Evolutionary conservation across 2,888 invertebrate species (phyloP).

Genomic region (Achlya flavicornis): DNA sequence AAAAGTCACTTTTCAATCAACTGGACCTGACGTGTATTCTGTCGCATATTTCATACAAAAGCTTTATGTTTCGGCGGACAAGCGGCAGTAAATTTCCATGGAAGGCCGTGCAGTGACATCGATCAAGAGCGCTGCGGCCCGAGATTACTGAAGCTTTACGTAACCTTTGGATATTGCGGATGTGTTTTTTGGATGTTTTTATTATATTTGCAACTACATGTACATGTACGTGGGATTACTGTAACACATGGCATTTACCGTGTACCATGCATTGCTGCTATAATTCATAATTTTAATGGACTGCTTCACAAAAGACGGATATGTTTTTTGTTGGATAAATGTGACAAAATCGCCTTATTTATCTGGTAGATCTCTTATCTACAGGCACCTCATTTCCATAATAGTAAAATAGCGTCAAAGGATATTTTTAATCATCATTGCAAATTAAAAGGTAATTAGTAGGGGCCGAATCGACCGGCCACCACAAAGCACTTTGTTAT

Average conservation of each 20-base stretch:
- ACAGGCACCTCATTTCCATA: not conserved
- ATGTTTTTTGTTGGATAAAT: too few species aligned
- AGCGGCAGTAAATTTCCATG: constrained; percentile 48
- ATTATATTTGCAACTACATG: not conserved
- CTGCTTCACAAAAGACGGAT: too few species aligned
- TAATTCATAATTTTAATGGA: too few species aligned
- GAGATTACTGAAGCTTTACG: constrained; percentile 35
- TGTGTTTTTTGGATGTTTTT: constrained; percentile 17
- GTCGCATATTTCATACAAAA: constrained; percentile 25
- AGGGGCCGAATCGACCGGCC: not conserved
- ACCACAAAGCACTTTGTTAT: constrained; percentile 31
- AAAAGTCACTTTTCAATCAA: not conserved
- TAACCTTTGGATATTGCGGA: constrained; percentile 15
- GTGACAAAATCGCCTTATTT: too few species aligned
- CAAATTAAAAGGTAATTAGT: not conserved
- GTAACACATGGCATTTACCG: not conserved
- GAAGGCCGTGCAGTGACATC: constrained; percentile 46
- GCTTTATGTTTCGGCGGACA: constrained; percentile 39
- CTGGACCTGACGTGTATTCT: not conserved
- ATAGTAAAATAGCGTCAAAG: not conserved
- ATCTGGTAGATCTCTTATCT: too few species aligned
- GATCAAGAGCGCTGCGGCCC: constrained; percentile 40
- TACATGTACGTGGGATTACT: not conserved
- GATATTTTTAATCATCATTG: not conserved
- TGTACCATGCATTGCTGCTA: too few species aligned